Evolutionary conservation across 2,888 invertebrate species (phyloP).

Genomic region (Hydropsyche betteni): DNA sequence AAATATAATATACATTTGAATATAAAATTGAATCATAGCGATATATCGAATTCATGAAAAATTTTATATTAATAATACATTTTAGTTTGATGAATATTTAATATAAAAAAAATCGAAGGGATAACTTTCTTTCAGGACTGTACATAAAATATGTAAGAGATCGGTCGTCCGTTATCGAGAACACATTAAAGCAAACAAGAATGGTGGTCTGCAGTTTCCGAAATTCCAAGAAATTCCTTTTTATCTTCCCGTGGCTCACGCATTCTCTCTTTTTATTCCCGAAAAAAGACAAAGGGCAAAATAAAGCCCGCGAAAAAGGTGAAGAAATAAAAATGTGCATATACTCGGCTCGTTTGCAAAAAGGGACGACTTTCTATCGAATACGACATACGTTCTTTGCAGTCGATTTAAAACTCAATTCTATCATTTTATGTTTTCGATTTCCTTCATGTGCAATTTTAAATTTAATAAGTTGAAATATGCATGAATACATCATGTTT

Average conservation of each 20-base stretch:
- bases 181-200: conserved; percentile 42
- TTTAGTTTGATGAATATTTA: too few relatives aligned
- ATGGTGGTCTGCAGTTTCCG: conserved; percentile 42
- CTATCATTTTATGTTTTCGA: too few relatives aligned
- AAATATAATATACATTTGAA: too few relatives aligned
- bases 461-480: too few relatives aligned
- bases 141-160: conserved; percentile 36
- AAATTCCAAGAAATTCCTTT: conserved; percentile 41
- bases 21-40: too few relatives aligned
- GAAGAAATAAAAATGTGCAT: conserved; percentile 12
- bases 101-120: too few relatives aligned
- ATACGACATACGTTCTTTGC: too few relatives aligned
- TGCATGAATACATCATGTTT: too few relatives aligned
- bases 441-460: too few relatives aligned
- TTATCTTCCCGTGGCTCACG: conserved; percentile 36
- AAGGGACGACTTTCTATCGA: conserved; percentile 1
- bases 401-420: too few relatives aligned
- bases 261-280: conserved; percentile 15
- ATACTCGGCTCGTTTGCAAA: not conserved
- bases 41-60: too few relatives aligned
- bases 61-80: too few relatives aligned
- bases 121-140: conserved; percentile 15
- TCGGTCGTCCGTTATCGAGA: conserved; percentile 41
- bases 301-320: conserved; percentile 17
- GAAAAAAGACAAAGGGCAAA: conserved; percentile 11